Evolutionary conservation across 1,140 invertebrate species (phyloP), one percentile per base, ranked within the genome.

Genomic region (Anastatus disparis): DNA sequence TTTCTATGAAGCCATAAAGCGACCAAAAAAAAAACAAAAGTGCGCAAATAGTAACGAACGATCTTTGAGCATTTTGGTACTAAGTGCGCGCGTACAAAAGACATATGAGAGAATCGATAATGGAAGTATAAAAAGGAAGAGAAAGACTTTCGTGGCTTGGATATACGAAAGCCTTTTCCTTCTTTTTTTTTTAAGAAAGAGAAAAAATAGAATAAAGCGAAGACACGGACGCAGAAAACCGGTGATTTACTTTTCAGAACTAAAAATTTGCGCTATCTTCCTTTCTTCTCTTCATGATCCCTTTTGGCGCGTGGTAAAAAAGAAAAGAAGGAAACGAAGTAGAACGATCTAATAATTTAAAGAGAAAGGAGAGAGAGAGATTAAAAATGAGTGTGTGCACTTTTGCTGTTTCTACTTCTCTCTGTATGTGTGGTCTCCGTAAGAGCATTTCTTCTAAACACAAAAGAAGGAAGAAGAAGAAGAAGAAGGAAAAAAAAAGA

Each of bases 221-320:
- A 10, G 46, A 22, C 20, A 35, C 29, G n/a, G 38, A 52, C 24
- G 6, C 9, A 50, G 40, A 24, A 56, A 68, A 59, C 55, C 55
- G 22, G 29, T 56, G 55, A 68, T 68, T 68, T 68, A 68, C 65
- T 50, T 44, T 44, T 17, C 15, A 27, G 29, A n/a, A n/a, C n/a
- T 17, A n/a, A 50, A 35, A 24, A 59, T 64, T 2, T 42, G 40
- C n/a, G n/a, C 24, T 2, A n/a, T 75, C 52, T 64, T 64, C 42
- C 44, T n/a, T 46, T 59, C 50, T 58, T 66, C 17, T 8, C 46
- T 1, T 42, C 56, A 40, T 42, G 6, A 46, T 35, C 29, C 1
- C 12, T 26, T 10, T 7, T 9, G 29, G 31, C 46, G 20, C 40
- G 13, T 12, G 40, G 3, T 20, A 13, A 26, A 24, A 40, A 10